Evolutionary conservation across 2,888 invertebrate genomes (phyloP).

Genomic region (Tetranychus piercei): DNA sequence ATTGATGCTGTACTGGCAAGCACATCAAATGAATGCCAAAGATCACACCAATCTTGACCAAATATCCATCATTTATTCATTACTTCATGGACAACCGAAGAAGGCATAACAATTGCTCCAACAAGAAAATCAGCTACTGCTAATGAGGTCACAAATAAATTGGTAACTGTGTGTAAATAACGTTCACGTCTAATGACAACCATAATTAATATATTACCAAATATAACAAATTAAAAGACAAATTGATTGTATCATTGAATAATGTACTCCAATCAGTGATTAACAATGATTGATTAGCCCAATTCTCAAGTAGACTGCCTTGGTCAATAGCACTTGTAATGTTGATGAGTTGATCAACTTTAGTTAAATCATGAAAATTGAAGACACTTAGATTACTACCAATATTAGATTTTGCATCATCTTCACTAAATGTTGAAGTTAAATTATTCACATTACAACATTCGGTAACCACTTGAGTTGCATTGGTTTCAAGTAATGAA

Average conservation of each 20-base stretch:
- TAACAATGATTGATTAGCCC: background rate
- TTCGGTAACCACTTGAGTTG: no score
- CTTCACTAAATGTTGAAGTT: background rate
- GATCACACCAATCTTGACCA: slow-evolving; percentile 86
- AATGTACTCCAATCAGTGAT: background rate
- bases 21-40: slow-evolving; percentile 91
- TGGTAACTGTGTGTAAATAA: slow-evolving; percentile 87
- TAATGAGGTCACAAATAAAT: slow-evolving; percentile 88
- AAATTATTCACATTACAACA: no score
- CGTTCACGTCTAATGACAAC: slow-evolving; percentile 76
- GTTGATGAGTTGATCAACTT: background rate
- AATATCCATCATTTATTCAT: slow-evolving; percentile 53
- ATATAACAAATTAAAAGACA: slow-evolving; percentile 47
- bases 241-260: background rate
- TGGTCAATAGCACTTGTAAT: background rate
- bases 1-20: slow-evolving; percentile 93
- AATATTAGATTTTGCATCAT: background rate
- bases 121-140: slow-evolving; percentile 92
- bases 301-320: background rate
- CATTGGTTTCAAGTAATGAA: no score
- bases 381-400: background rate
- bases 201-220: slow-evolving; percentile 85
- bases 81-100: slow-evolving; percentile 74
- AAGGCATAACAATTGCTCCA: slow-evolving; percentile 92
- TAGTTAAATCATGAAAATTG: background rate